Evolutionary conservation across 1,140 invertebrate species (phyloP).

Genomic region (Brachionus angularis): DNA sequence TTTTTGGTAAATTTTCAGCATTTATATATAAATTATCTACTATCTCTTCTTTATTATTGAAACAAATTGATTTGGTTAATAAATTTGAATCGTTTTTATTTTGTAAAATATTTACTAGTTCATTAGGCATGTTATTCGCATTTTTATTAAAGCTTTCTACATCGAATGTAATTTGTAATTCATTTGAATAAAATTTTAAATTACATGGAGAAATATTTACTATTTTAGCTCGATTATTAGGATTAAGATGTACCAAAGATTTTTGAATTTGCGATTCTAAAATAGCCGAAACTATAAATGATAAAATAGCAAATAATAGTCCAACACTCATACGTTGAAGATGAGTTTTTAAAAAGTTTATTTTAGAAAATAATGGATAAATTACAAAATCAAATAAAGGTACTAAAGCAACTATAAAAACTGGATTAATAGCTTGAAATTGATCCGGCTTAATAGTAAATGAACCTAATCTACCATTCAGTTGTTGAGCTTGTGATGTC

Average conservation of each 20-base stretch:
- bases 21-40: too few species aligned
- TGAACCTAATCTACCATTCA: conserved; percentile 72
- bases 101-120: too few species aligned
- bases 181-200: not conserved
- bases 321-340: conserved; percentile 74
- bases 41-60: too few species aligned
- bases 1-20: too few species aligned
- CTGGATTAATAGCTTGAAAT: conserved; percentile 67
- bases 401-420: conserved; percentile 78
- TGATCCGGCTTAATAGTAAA: conserved; percentile 58
- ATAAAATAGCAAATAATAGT: conserved; percentile 72
- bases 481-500: conserved; percentile 85
- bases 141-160: too few species aligned
- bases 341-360: conserved; percentile 60
- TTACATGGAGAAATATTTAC: conserved; percentile 10
- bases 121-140: too few species aligned
- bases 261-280: conserved; percentile 73
- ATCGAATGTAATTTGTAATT: too few species aligned
- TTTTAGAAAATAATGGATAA: conserved; percentile 63
- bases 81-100: too few species aligned
- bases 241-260: not conserved
- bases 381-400: conserved; percentile 74
- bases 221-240: not conserved
- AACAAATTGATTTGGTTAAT: too few species aligned
- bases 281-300: conserved; percentile 83